Evolutionary conservation across 2,797 vertebrate species (phyloP), one percentile per base, ranked within the genome.

Genomic region (Enoplosus armatus): DNA sequence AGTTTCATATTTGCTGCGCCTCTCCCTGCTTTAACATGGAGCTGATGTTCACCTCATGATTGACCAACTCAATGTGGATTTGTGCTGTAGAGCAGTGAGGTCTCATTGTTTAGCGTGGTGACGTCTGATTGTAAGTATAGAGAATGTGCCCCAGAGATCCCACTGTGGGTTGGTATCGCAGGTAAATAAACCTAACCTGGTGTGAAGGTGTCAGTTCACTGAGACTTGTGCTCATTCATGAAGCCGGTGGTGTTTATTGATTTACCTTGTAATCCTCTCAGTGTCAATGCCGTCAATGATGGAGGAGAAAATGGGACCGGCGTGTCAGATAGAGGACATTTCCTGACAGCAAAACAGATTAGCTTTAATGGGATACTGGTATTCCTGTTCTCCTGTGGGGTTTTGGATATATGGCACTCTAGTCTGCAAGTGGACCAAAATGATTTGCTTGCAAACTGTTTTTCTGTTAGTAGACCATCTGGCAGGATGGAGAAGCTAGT

Each of bases 181-280:
- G 79, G 78, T 84, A 87, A 82, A 86, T 78, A 80, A 60, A 72
- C 5, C 76, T 62, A 61, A 80, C 81, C 83, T 35, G 73, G 63
- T 72, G 78, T 76, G 72, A 79, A 84, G 87, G 80, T 89, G 88
- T 88, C 87, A 80, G 39, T 75, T 89, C 77, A 33, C 76, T 20
- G 54, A 80, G 63, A 85, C 84, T 66, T 45, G 64, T 58, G 58
- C 80, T 86, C 81, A 78, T 85, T 85, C 87, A 81, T 55, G 79
- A 80, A 83, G 83, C 76, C 35, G 6, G 43, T 37, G 59, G 56
- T 90, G 89, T 91, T 92, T 92, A 94, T 92, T 94, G 91, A 93
- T 93, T 92, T 85, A 84, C 85, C 85, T 84, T 67, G 64, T 94
- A 91, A 95, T 93, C 93, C 90, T 89, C 85, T 89, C 87, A 80